Evolutionary conservation across 2,797 vertebrate species (phyloP), one percentile per base, ranked within the genome.

Genomic region (Tadarida brasiliensis): DNA sequence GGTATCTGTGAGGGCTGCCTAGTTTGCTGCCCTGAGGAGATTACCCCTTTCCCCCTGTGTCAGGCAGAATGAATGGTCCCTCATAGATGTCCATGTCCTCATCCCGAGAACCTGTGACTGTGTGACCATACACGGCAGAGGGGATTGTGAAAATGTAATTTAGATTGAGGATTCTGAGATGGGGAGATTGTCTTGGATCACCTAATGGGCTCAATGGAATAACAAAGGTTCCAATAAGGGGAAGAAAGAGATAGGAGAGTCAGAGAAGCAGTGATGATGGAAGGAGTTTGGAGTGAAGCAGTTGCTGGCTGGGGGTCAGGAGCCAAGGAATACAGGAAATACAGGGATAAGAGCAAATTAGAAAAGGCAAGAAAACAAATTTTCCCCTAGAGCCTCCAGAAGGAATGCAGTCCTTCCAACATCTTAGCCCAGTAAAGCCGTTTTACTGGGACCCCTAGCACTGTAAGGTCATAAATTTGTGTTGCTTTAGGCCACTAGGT

Each of bases 111-210:
- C 26, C n/a, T 11, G 11, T 28, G 33, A 35, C 30, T 51, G 8
- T 33, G 12, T 63, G 70, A 51, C 33, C 35, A 47, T 24, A 11
- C 1, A 19, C 7, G 5, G 49, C 22, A 85, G 65, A 84, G 47
- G n/a, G 24, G 26, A 59, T 59, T 83, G 74, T 93, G n/a, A 14
- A 78, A 61, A 68, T 77, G 20, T 33, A 24, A 61, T 47, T 54
- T n/a, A 86, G 28, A 54, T 81, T 76, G 71, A 90, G 47, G 56
- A 80, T 47, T 70, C 63, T 35, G 24, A 74, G 44, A 61, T 11
- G 67, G 30, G 28, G 68, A 87, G 22, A 56, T 61, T 44, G 49
- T 30, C 16, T 56, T 70, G 35, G 47, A 74, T 71, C 51, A 51
- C 12, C 28, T 44, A 44, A 11, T 39, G 11, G 65, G 17, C 26